Evolutionary conservation across 2,797 vertebrate genomes (phyloP).

Genomic region (Galaxias olidus): DNA sequence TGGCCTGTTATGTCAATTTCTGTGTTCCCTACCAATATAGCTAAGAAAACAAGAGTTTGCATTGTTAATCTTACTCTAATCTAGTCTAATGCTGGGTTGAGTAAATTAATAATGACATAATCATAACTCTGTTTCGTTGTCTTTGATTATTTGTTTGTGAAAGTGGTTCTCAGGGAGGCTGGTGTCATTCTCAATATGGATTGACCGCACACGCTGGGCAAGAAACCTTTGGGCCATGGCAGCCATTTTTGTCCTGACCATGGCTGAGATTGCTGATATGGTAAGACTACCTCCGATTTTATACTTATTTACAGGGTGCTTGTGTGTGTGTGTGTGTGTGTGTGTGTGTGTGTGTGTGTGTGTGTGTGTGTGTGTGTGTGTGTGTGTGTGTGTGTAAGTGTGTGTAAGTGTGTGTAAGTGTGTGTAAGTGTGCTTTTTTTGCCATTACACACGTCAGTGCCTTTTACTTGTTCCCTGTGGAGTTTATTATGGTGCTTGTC

Average conservation of each 20-base stretch:
- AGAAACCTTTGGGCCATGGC: conserved; percentile 96
- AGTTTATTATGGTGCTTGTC: conserved; percentile 66
- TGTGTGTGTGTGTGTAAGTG: conserved; percentile 15
- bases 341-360: conserved; percentile 1
- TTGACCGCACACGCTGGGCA: conserved; percentile 92
- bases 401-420: conserved; percentile 16
- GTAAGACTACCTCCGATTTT: conserved; percentile 75
- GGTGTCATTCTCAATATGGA: conserved; percentile 94
- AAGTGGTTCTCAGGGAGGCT: conserved; percentile 88
- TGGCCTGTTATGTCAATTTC: too few species aligned
- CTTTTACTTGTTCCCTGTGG: conserved; percentile 57
- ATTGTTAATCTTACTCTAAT: too few species aligned
- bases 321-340: conserved; percentile 5
- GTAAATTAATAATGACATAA: too few species aligned
- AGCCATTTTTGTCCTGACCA: conserved; percentile 90
- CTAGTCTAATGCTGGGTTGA: too few species aligned
- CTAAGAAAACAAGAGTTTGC: too few species aligned
- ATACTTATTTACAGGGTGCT: too few species aligned
- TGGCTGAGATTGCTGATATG: conserved; percentile 92
- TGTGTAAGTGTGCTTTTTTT: conserved; percentile 37
- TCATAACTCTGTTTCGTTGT: neutral
- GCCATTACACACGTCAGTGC: conserved; percentile 44
- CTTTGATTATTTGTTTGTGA: conserved; percentile 20
- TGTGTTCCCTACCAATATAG: too few species aligned
- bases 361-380: conserved; percentile 3